phyloP scores from a whole-genome alignment of 2,888 invertebrate species.

The Meghimatium bilineatum region DNA sequence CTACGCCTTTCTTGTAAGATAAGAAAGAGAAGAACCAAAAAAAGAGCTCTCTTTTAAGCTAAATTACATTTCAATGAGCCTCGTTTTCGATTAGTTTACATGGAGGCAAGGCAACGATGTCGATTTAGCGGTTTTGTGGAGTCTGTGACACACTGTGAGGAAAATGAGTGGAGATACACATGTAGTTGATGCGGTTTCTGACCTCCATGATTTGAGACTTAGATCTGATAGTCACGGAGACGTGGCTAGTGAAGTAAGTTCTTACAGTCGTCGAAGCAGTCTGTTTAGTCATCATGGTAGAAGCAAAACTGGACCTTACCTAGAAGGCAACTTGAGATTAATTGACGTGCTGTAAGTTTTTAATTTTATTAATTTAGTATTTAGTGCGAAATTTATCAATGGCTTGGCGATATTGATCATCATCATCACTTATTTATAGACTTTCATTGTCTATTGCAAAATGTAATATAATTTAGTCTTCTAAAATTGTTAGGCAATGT shows the following conservation, averaged over 20 bases:
- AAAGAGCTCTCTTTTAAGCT: slow-evolving; percentile 4
- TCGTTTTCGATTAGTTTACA: slow-evolving; percentile 52
- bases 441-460: too few species aligned
- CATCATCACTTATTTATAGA: too few species aligned
- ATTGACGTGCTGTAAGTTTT: slow-evolving; percentile 57
- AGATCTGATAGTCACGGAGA: slow-evolving; percentile 41
- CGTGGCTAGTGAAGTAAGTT: slow-evolving; percentile 41
- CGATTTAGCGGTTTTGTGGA: slow-evolving; percentile 50
- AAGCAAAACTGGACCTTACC: slow-evolving; percentile 53
- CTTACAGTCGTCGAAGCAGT: slow-evolving; percentile 33
- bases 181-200: not conserved
- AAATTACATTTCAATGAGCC: not conserved
- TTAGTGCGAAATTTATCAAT: too few species aligned
- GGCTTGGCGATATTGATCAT: too few species aligned
- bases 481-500: too few species aligned
- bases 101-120: slow-evolving; percentile 57
- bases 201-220: slow-evolving; percentile 18
- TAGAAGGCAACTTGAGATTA: slow-evolving; percentile 59
- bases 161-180: slow-evolving; percentile 43
- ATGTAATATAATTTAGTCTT: too few species aligned
- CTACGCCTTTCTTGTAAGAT: too few species aligned
- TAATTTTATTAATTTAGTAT: not conserved
- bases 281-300: slow-evolving; percentile 27
- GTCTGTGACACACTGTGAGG: not conserved
- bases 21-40: too few species aligned